Percentiles rank a stretch among this genome's conserved stretches.
Evolutionary conservation across 2,888 invertebrate genomes (phyloP).

Genomic region (Drosophila nr. perissopoda): DNA sequence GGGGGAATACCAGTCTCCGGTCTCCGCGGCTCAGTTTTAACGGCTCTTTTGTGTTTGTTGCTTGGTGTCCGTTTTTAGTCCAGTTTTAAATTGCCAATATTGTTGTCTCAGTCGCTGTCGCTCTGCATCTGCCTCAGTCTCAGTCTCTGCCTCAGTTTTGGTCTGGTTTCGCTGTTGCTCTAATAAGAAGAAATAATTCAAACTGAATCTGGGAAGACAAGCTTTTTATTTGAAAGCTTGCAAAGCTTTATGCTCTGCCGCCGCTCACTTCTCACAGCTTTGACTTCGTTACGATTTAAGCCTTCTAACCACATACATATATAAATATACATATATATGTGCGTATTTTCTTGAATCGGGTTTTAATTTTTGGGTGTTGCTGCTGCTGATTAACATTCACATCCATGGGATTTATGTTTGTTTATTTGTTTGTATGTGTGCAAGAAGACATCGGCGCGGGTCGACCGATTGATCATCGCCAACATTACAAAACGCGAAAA

Average conservation of each 20-base stretch:
- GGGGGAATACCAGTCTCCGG: slow-evolving; percentile 69
- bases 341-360: slow-evolving; percentile 57
- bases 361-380: slow-evolving; percentile 64
- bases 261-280: slow-evolving; percentile 41
- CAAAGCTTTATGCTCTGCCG: slow-evolving; percentile 45
- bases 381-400: slow-evolving; percentile 70
- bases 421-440: slow-evolving; percentile 7
- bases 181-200: slow-evolving; percentile 69
- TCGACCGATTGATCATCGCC: slow-evolving; percentile 19
- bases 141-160: slow-evolving; percentile 21
- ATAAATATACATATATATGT: not conserved
- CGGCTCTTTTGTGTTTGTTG: slow-evolving; percentile 50
- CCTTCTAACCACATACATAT: slow-evolving; percentile 39
- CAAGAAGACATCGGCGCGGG: slow-evolving; percentile 35
- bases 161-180: slow-evolving; percentile 39
- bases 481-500: slow-evolving; percentile 62
- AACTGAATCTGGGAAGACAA: slow-evolving; percentile 80
- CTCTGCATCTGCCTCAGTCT: slow-evolving; percentile 23
- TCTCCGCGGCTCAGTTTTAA: slow-evolving; percentile 40
- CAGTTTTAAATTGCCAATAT: slow-evolving; percentile 74
- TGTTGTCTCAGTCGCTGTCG: slow-evolving; percentile 31
- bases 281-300: slow-evolving; percentile 39
- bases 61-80: slow-evolving; percentile 75
- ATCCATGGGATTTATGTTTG: slow-evolving; percentile 29
- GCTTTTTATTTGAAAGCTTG: slow-evolving; percentile 60